Evolutionary conservation across 2,797 vertebrate species (phyloP).

Genomic region (Pyrrhura leucotis): DNA sequence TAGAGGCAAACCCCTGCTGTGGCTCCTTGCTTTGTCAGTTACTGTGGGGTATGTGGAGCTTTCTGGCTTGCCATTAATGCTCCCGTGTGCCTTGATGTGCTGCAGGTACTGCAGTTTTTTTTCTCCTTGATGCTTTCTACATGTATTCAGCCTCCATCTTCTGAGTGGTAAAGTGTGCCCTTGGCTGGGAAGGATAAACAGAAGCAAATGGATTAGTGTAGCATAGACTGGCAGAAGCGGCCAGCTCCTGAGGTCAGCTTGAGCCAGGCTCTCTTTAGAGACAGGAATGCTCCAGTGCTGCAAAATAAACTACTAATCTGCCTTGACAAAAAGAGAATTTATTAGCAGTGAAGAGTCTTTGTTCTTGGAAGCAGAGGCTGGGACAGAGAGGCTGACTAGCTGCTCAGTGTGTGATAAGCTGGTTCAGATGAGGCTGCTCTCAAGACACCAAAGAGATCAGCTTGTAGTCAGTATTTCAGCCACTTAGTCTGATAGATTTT

Average conservation of each 20-base stretch:
- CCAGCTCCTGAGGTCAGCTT: background rate
- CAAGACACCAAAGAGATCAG: background rate
- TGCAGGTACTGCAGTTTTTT: background rate
- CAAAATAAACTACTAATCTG: background rate
- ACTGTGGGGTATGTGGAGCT: fast-evolving
- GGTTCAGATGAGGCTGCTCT: slow-evolving; percentile 24
- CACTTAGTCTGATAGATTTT: background rate
- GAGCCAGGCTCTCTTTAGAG: background rate
- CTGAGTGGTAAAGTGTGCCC: background rate
- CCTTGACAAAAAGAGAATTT: background rate
- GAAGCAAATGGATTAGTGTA: background rate
- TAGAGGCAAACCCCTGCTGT: background rate
- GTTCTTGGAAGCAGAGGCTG: background rate
- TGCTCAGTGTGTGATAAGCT: background rate
- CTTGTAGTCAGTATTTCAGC: background rate
- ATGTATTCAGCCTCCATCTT: background rate
- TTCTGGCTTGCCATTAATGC: background rate
- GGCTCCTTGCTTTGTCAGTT: background rate
- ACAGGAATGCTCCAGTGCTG: background rate
- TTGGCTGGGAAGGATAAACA: background rate
- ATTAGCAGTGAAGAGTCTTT: background rate
- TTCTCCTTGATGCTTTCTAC: background rate
- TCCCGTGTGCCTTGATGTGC: background rate
- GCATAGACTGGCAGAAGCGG: background rate
- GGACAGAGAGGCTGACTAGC: background rate